Base-by-base conservation (phyloP, 1,140 invertebrate species). In the Drosophila suzukii region DNA sequence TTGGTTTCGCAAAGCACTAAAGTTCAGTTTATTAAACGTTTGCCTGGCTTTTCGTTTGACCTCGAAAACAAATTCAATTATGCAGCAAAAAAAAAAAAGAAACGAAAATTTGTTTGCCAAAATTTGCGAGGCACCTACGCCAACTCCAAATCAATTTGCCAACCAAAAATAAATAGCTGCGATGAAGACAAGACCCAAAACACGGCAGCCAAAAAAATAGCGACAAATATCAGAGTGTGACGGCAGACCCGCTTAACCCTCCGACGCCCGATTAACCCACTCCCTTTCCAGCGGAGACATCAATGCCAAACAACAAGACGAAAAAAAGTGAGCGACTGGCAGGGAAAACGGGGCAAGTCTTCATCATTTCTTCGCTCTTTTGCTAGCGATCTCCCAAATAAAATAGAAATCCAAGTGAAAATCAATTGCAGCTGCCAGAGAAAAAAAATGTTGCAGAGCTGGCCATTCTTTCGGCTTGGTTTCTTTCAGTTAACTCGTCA, bases 191-290 rank as follows among this genome's bases (percentile, higher is more conserved):
- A 70, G 49, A 41, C 43, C 49, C 8, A 56, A 70, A 70, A 68
- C 47, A 68, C 47, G 63, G 63, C 67, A 68, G 56, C 75, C 50
- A 39, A 54, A 78, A 74, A 63, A 70, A 65, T 58, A 88, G 79
- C 76, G 83, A 89, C 83, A 88, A 88, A 89, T 89, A 89, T 89
- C 83, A 88, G 68, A 89, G 80, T 84, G 84, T 88, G 79, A 88
- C 84, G 82, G 32, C n/a, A 65, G 70, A 32, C 30, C 55, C 36
- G 17, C 27, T 63, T 65, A 68, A 68, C 38, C 32, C 71, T 10
- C 51, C n/a, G 12, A 27, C 46, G n/a, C 65, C 65, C 60, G 60
- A 65, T 68, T 66, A 68, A 68, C 71, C 84, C 71, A 47, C 57
- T 60, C 47, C 59, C 34, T 41, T 30, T 6, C 53, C 38, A 27